Base-by-base conservation (phyloP, 1,140 invertebrate genomes). In the Ganaspis sp. region DNA sequence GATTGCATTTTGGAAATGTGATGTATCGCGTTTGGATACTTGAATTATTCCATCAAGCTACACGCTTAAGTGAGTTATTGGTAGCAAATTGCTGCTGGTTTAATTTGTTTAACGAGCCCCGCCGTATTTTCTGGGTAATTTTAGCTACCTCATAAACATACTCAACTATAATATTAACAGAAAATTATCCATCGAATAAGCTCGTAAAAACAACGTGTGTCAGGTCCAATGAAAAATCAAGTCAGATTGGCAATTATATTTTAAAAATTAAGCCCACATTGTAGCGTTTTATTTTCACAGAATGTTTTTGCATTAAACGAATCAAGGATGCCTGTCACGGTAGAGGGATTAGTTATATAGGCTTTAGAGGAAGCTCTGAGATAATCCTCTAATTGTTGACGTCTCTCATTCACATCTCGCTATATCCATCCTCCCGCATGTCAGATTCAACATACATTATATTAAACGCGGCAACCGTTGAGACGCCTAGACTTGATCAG, bases 321-420 rank as follows among this genome's bases (percentile, higher is more conserved):
- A 45, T 45, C 42, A n/a, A 1, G 42, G 12, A 4, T 15, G 12
- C 9, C 42, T 45, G 42, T 15, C 12, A 45, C 11, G 9, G 42
- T n/a, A 15, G n/a, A 45, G 15, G 42, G 42, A 45, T 45, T 45
- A 45, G 12, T 45, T 45, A 9, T 26, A 26, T 23, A 12, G 53
- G 53, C 53, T 58, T 58, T 58, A 21, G 53, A 21, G 9, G 23
- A 23, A 58, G 53, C 21, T 23, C 11, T 21, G 23, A 23, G 53
- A 26, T 58, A 58, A 58, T 58, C 53, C 53, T 58, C 23, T 26
- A 23, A 12, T 58, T 58, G 53, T 58, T 58, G 53, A 58, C 53
- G 19, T 23, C 53, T 21, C 53, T 58, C 19, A 58, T 58, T 23
- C 53, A 58, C 9, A 58, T 15, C 21, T 58, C 53, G 1, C 53